Base-by-base conservation (phyloP, 2,797 vertebrate genomes). In the Nyctalus aviator region DNA sequence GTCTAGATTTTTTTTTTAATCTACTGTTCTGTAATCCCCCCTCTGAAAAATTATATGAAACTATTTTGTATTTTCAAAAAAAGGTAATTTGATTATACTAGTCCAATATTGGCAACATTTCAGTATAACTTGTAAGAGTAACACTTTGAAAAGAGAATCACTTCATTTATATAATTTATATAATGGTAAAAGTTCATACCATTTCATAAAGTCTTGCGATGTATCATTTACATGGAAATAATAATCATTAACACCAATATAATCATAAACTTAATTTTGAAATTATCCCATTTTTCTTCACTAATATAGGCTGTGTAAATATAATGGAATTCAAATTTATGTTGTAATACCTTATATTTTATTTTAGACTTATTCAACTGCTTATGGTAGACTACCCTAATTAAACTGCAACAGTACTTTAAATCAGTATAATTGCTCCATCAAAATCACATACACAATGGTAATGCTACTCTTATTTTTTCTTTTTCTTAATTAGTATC, bases 241-340 rank as follows among this genome's bases (percentile, higher is more conserved):
- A 73, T 59, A 66, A 57, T 84, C 27, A 53, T 92, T 73, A 86
- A 55, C 8, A 37, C 2, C 30, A 86, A 2, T 21, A 76, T 76
- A 53, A 75, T 66, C 57, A 82, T 59, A 23, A 82, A 27, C 2
- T 77, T 92, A 88, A 77, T 82, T 95, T 90, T 68, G 23, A 90
- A 94, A 81, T 37, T 2, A 3, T 72, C 41, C 5, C 21, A 50
- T 85, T 73, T 93, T 85, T 83, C n/a, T 48, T 55, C 5, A 68
- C 8, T 68, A 44, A 46, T 77, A 46, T 37, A 73, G 82, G 15
- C 41, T 75, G 12, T 66, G 11, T 46, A 69, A 85, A 46, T 95
- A 69, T 55, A 88, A 82, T 62, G 44, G 17, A 84, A 83, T 92
- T 18, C 41, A 94, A 91, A 91, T 85, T 93, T 91, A 55, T 79